Conservation (phyloP, 23 tunicate genomes). For the Halocynthia aurantium region DNA sequence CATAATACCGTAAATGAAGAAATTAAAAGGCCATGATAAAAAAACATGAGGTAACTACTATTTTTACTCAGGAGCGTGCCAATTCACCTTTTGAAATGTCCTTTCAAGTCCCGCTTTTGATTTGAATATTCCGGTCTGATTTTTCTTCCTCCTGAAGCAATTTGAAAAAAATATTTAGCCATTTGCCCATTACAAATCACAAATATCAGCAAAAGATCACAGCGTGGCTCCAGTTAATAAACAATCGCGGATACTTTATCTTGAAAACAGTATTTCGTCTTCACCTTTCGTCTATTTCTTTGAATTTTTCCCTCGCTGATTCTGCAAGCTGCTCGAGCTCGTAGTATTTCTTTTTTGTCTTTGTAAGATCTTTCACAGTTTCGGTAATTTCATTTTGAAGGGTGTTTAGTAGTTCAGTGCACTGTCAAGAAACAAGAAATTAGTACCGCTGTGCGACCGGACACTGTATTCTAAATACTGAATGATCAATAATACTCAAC, state of each 20-base stretch:
- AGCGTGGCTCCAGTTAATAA: too few relatives aligned
- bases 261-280: neutral
- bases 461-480: too few relatives aligned
- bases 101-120: constrained; percentile 84
- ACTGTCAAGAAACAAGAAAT: constrained; percentile 21
- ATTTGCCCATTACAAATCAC: too few relatives aligned
- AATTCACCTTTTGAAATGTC: constrained; percentile 70
- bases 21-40: too few relatives aligned
- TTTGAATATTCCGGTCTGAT: constrained; percentile 66
- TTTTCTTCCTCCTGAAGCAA: constrained; percentile 44
- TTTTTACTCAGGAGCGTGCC: too few relatives aligned
- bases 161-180: neutral
- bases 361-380: constrained; percentile 64
- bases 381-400: constrained; percentile 80
- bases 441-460: too few relatives aligned
- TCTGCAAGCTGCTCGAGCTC: constrained; percentile 54
- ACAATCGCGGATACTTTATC: too few relatives aligned
- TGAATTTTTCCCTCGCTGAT: constrained; percentile 58
- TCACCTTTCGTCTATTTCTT: constrained; percentile 75
- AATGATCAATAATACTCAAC: constrained; percentile 1
- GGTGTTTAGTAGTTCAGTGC: constrained; percentile 70
- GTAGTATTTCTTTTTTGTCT: constrained; percentile 77
- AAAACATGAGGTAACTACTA: neutral
- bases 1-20: too few relatives aligned
- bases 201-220: too few relatives aligned